A percentile compares a stretch with the other conserved stretches of the same genome.
Evolutionary conservation across 23 tunicate genomes (phyloP).

Genomic region (Oikopleura vanhoeffeni): DNA sequence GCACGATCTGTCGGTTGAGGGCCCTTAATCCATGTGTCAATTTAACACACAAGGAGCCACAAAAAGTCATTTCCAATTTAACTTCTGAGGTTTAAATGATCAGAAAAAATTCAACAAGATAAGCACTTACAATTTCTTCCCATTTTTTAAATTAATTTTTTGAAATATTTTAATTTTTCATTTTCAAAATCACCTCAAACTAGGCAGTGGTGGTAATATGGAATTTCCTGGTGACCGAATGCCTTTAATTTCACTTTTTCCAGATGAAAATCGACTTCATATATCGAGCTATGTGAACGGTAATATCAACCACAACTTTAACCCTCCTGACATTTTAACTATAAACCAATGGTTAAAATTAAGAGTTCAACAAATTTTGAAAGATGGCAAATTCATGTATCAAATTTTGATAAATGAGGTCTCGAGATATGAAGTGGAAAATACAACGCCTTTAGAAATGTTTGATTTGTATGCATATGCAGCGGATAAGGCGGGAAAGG

Average conservation of each 20-base stretch:
- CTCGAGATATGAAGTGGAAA: not conserved
- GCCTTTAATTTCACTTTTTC: not conserved
- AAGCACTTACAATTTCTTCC: too few relatives aligned
- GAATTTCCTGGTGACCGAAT: not conserved
- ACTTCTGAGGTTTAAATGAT: too few relatives aligned
- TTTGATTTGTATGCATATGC: too few relatives aligned
- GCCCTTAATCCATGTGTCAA: too few relatives aligned
- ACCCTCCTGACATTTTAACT: not conserved
- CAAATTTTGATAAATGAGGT: not conserved
- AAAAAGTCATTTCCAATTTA: too few relatives aligned
- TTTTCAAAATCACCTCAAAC: too few relatives aligned
- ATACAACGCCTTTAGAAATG: not conserved
- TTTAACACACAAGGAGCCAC: too few relatives aligned
- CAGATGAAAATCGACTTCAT: not conserved
- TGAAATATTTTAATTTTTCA: too few relatives aligned
- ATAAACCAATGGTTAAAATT: not conserved
- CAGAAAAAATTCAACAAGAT: too few relatives aligned
- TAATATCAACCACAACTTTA: not conserved
- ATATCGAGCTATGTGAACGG: not conserved
- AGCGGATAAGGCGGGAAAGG: too few relatives aligned
- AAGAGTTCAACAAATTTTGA: not conserved
- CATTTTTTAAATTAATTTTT: too few relatives aligned
- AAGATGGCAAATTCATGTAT: not conserved
- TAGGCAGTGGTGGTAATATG: not conserved
- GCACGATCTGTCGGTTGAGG: too few relatives aligned